Evolutionary conservation across 2,888 invertebrate genomes (phyloP).

Genomic region (Oxytorus armatus): DNA sequence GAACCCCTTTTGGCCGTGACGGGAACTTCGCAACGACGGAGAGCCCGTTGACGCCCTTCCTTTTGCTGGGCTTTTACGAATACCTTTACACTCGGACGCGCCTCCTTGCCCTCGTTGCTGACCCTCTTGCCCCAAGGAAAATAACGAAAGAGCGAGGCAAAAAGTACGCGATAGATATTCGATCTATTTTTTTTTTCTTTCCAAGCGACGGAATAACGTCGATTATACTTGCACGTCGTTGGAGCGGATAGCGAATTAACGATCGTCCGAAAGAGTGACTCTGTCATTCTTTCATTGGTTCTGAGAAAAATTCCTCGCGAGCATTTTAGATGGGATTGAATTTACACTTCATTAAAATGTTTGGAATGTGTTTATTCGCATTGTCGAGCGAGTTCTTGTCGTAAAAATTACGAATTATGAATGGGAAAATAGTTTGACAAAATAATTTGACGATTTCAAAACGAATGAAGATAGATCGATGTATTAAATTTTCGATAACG

Average conservation of each 20-base stretch:
- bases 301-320: conserved; percentile 34
- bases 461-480: background rate
- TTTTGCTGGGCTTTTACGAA: conserved; percentile 74
- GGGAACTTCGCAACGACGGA: conserved; percentile 59
- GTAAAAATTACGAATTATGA: background rate
- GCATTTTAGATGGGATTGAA: conserved; percentile 6
- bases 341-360: background rate
- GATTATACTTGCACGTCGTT: conserved; percentile 37
- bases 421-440: background rate
- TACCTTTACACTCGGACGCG: conserved; percentile 83
- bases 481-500: background rate
- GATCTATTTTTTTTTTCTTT: conserved; percentile 44
- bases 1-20: conserved; percentile 52
- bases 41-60: conserved; percentile 68
- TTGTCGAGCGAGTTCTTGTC: background rate
- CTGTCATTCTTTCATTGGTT: conserved; percentile 53
- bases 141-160: conserved; percentile 18
- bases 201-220: conserved; percentile 42
- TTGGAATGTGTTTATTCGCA: background rate
- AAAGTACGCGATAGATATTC: conserved; percentile 55
- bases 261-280: conserved; percentile 49
- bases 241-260: conserved; percentile 48
- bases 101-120: conserved; percentile 71
- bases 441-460: background rate
- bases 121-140: conserved; percentile 71